Base-by-base conservation (phyloP, 2,888 invertebrate genomes). In the Eudasyphora cyanicolor region DNA sequence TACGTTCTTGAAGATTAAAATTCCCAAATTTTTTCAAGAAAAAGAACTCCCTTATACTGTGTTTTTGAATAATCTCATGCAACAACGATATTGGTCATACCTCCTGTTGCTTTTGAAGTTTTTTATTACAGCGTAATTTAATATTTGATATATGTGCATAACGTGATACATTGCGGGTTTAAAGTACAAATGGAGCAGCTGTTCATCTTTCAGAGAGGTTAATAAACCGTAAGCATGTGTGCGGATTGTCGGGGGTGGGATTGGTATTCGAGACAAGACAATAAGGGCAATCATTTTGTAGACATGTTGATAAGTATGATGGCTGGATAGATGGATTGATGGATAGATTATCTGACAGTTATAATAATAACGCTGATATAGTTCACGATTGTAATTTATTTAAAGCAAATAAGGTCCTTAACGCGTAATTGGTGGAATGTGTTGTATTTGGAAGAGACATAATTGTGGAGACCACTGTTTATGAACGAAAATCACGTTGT, bases 41-140 rank as follows among this genome's bases (percentile, higher is more conserved):
- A n/a, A n/a, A n/a, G n/a, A n/a, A n/a, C n/a, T n/a, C n/a, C n/a
- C n/a, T n/a, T n/a, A n/a, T n/a, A n/a, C n/a, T n/a, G n/a, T n/a
- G n/a, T n/a, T n/a, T n/a, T n/a, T n/a, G n/a, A n/a, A n/a, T n/a
- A n/a, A n/a, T n/a, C n/a, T n/a, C n/a, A n/a, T n/a, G n/a, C n/a
- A n/a, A n/a, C n/a, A n/a, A n/a, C n/a, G n/a, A n/a, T n/a, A n/a
- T n/a, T n/a, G n/a, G n/a, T n/a, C n/a, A n/a, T n/a, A n/a, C n/a
- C 35, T 19, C 35, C 38, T 38, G 35, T 35, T 14, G 12, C 2
- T 51, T 51, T 51, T 19, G 35, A 29, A 7, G 35, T 29, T 10
- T 64, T 64, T 64, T 35, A 64, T 38, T 38, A 64, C 60, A 32
- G 21, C 0, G 64, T 64, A 64, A 64, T 38, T 38, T 17, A 64